Percentiles rank a stretch among this genome's conserved stretches.
Conservation (phyloP, 2,888 invertebrate genomes). For the Andrena camellia region DNA sequence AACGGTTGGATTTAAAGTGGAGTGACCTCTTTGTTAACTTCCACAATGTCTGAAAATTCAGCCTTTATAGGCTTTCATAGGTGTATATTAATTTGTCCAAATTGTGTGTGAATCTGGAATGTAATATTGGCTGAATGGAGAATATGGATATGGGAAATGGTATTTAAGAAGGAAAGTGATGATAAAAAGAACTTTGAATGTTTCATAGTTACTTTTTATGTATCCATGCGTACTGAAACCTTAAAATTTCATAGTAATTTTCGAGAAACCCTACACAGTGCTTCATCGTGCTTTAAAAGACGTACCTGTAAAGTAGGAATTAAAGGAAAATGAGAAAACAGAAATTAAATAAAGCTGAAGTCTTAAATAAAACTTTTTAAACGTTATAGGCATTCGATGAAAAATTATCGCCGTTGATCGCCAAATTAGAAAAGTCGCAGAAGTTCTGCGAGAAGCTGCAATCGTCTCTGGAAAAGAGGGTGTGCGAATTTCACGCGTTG, state of each 20-base stretch:
- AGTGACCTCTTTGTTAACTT: too few species aligned
- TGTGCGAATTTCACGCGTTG: constrained; percentile 83
- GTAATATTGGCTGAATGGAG: neutral
- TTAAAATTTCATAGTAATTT: neutral
- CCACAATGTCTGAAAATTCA: too few species aligned
- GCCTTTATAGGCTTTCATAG: too few species aligned
- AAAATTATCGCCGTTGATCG: constrained; percentile 75
- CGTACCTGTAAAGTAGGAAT: neutral
- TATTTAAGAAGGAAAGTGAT: too few species aligned
- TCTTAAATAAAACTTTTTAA: neutral
- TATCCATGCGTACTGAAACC: too few species aligned
- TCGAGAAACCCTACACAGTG: neutral
- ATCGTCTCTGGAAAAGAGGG: constrained; percentile 82
- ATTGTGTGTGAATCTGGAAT: neutral
- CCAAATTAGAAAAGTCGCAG: constrained; percentile 77
- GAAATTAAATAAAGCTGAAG: neutral
- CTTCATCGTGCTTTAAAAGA: neutral
- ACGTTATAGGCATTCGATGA: constrained; percentile 75
- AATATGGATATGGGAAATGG: too few species aligned
- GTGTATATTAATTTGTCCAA: too few species aligned
- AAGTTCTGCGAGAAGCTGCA: constrained; percentile 79
- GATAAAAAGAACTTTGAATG: too few species aligned
- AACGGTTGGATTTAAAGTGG: too few species aligned
- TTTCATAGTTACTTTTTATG: too few species aligned
- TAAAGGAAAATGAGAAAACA: neutral